Evolutionary conservation across 2,888 invertebrate genomes (phyloP).

Genomic region (Sesamia inferens): DNA sequence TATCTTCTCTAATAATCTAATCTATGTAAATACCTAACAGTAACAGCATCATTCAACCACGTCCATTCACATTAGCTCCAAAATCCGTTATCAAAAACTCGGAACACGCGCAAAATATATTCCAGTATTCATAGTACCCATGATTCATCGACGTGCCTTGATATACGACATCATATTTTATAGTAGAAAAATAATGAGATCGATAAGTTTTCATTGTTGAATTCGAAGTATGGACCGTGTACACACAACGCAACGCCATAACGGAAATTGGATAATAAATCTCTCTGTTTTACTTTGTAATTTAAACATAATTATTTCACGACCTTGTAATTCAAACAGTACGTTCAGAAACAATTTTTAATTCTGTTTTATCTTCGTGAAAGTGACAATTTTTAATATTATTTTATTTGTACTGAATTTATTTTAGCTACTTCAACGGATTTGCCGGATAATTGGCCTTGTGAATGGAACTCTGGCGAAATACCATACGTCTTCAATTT

Average conservation of each 20-base stretch:
- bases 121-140: slow-evolving; percentile 59
- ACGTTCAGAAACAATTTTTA: slow-evolving; percentile 58
- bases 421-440: slow-evolving; percentile 55
- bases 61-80: neutral
- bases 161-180: slow-evolving; percentile 64
- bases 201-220: slow-evolving; percentile 67
- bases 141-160: slow-evolving; percentile 57
- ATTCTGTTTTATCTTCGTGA: slow-evolving; percentile 40
- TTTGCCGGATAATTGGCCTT: slow-evolving; percentile 75
- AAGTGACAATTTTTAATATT: neutral
- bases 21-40: too few species aligned
- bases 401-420: slow-evolving; percentile 55
- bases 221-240: slow-evolving; percentile 58
- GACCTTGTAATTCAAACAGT: slow-evolving; percentile 66
- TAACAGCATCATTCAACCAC: neutral
- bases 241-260: slow-evolving; percentile 55
- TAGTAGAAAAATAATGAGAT: slow-evolving; percentile 69
- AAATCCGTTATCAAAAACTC: slow-evolving; percentile 38
- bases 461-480: slow-evolving; percentile 72
- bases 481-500: slow-evolving; percentile 79
- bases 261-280: slow-evolving; percentile 75
- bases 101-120: slow-evolving; percentile 49
- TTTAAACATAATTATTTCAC: slow-evolving; percentile 71
- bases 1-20: too few species aligned
- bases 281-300: slow-evolving; percentile 72